phyloP scores from a whole-genome alignment of 2,113 vertebrate genomes.

The Antigone vipio region DNA sequence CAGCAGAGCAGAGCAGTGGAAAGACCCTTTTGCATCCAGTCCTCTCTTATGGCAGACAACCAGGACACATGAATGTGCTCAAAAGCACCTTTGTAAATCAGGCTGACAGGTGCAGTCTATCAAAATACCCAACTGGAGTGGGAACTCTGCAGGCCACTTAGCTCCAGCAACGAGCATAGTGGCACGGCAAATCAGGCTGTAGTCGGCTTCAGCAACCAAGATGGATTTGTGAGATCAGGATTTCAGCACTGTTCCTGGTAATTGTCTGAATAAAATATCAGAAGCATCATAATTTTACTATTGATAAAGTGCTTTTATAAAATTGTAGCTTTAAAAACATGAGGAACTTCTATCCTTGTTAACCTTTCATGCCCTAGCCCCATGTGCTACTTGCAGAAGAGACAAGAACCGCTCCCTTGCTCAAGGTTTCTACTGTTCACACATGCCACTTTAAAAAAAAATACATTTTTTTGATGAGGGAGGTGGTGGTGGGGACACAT shows the following conservation, averaged over 20 bases:
- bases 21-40: not conserved
- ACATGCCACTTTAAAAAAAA: not conserved
- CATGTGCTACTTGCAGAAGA: not conserved
- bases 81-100: constrained; percentile 34
- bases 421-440: not conserved
- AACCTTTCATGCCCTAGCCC: not conserved
- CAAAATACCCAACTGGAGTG: not conserved
- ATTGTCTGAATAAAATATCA: not conserved
- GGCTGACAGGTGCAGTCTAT: not conserved
- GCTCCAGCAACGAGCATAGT: not conserved
- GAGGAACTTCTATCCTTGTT: not conserved
- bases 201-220: not conserved
- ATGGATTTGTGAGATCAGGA: not conserved
- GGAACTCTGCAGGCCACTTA: not conserved
- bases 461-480: not conserved
- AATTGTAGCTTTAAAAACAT: not conserved
- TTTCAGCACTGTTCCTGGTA: not conserved
- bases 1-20: not conserved
- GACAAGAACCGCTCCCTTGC: not conserved
- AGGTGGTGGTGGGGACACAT: not conserved
- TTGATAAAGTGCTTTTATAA: not conserved
- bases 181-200: not conserved
- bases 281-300: not conserved
- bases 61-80: not conserved
- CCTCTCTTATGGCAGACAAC: not conserved